Evolutionary conservation across 2,888 invertebrate species (phyloP).

Genomic region (Trichopoda pennipes): DNA sequence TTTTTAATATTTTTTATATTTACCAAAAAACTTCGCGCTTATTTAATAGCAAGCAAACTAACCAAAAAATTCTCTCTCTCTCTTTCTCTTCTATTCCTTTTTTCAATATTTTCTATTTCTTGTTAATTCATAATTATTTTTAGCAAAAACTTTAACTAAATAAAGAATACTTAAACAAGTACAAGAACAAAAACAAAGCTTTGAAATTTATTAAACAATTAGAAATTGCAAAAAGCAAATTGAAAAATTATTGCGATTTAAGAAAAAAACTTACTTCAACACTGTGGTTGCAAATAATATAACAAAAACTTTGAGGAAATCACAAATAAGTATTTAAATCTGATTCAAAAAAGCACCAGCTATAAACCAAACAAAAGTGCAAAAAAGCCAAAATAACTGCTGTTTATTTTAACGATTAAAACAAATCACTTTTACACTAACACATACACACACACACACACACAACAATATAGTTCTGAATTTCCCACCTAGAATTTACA

Average conservation of each 20-base stretch:
- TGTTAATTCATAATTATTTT: conserved; percentile 54
- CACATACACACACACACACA: conserved; percentile 2
- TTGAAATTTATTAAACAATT: conserved; percentile 29
- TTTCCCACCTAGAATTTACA: conserved; percentile 17
- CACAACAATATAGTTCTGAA: conserved; percentile 7
- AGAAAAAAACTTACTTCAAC: background rate
- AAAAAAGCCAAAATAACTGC: conserved; percentile 15
- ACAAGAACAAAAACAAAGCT: background rate
- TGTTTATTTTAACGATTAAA: background rate
- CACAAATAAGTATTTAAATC: background rate
- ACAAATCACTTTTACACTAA: background rate
- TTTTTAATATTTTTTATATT: conserved; percentile 3
- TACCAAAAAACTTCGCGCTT: conserved; percentile 2
- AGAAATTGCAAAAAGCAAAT: conserved; percentile 21
- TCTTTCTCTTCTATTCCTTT: conserved; percentile 32
- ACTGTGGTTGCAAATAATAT: conserved; percentile 24
- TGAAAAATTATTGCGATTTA: background rate
- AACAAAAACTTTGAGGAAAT: background rate
- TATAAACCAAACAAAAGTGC: conserved; percentile 33
- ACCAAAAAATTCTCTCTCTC: conserved; percentile 38
- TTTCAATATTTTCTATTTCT: conserved; percentile 36
- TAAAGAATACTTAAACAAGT: conserved; percentile 12
- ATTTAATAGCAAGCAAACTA: conserved; percentile 46
- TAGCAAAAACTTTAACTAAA: conserved; percentile 49
- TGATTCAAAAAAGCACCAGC: conserved; percentile 5